Percentiles rank a stretch among this genome's conserved stretches.
These are phyloP conservation scores for Eupithecia pulchellata DNA, from an alignment of 2,888 invertebrate species.

Conservation along the genomic window DNA sequence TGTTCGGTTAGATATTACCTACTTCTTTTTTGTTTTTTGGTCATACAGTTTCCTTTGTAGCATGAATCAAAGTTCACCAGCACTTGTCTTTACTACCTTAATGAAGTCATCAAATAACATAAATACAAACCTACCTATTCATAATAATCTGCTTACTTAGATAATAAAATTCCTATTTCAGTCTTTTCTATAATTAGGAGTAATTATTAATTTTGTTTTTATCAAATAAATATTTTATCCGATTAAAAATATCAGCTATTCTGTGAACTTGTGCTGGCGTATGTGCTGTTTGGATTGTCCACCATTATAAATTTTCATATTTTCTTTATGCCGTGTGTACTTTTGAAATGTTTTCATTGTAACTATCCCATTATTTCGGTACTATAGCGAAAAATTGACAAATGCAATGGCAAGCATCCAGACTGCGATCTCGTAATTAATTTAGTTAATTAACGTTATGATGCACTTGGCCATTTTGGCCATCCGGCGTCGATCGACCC, in stretches of 20 bases:
- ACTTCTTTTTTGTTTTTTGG: too few species aligned
- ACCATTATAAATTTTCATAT: too few species aligned
- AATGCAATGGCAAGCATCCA: slow-evolving; percentile 65
- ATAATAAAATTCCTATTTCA: too few species aligned
- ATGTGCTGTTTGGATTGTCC: too few species aligned
- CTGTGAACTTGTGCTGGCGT: too few species aligned
- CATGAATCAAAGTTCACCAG: neutral
- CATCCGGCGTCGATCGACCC: slow-evolving; percentile 62
- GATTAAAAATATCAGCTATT: neutral
- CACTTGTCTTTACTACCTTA: neutral
- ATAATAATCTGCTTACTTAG: too few species aligned
- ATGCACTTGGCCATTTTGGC: slow-evolving; percentile 58
- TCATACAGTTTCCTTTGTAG: neutral
- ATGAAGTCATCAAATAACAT: neutral
- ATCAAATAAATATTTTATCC: too few species aligned
- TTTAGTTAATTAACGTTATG: slow-evolving; percentile 57
- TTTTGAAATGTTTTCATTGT: slow-evolving; percentile 12
- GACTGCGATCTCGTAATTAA: slow-evolving; percentile 60
- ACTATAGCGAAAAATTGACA: slow-evolving; percentile 44
- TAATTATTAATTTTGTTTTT: too few species aligned
- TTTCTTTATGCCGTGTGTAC: neutral
- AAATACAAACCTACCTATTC: too few species aligned
- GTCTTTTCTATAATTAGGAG: too few species aligned
- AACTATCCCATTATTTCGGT: slow-evolving; percentile 18
- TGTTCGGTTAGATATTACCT: too few species aligned